Base-by-base conservation (phyloP, 1,140 invertebrate genomes). In the Tetramorium parvispinum region DNA sequence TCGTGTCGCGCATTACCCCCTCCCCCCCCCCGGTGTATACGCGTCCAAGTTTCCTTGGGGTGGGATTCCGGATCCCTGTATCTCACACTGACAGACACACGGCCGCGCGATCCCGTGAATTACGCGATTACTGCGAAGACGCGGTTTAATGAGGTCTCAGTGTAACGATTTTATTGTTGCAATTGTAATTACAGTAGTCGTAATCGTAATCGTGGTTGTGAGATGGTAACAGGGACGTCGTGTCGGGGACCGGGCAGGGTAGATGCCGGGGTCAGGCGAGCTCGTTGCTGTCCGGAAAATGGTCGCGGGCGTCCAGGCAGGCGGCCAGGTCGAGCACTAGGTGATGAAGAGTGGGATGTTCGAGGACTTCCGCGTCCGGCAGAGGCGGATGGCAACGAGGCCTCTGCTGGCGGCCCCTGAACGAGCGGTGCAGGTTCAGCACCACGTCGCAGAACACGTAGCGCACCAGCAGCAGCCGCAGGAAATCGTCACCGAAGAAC, bases 401-500 rank as follows among this genome's bases (percentile, higher is more conserved):
- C 92, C 98, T 97, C 94, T 97, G 98, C 89, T 98, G 97, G 0
- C 98, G 96, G 49, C 98, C 97, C 92, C 98, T 96, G 93, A 97
- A 97, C 59, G 97, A 97, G 81, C 98, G 96, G 95, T 99, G 98
- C 91, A 98, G 95, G 86, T 98, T 97, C 78, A 99, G 95, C 49
- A 98, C 97, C 91, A 98, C 97, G 95, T 98, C 98, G 96, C 98
- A 99, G 96, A 99, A 99, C 82, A 99, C 97, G 95, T 98, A 99
- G 71, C 98, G 97, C 70, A 99, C 96, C 78, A 99, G 95, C 70
- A 99, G 95, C 68, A 98, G 96, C 77, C 98, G 97, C 83, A 99
- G 96, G 95, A 99, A 99, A 93, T 99, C 98, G 95, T 99, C 98
- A 27, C 98, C 98, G 95, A 99, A 98, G 95, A 99, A 99, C 94